These are phyloP conservation scores for Polyodon spathula DNA, from an alignment of 2,113 vertebrate species.

Conservation along the genomic window DNA sequence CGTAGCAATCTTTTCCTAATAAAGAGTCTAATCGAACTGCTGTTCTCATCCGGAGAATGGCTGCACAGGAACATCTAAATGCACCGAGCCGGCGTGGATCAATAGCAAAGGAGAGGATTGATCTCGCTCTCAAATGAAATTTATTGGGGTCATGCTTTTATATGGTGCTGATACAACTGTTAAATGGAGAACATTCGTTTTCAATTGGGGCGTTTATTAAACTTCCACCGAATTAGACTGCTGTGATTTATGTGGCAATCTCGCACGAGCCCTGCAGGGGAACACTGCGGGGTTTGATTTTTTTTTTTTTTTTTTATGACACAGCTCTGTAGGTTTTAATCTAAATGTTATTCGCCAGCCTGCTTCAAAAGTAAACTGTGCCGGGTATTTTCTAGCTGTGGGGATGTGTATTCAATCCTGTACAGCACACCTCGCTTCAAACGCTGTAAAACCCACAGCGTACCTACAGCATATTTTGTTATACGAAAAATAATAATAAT, in stretches of 20 bases:
- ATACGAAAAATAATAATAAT: too few species aligned
- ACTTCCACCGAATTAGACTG: slow-evolving; percentile 69
- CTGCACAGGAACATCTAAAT: slow-evolving; percentile 44
- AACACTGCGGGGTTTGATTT: too few species aligned
- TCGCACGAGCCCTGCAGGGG: slow-evolving; percentile 51
- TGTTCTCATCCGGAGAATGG: slow-evolving; percentile 60
- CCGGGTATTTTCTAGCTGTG: slow-evolving; percentile 8
- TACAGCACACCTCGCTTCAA: too few species aligned
- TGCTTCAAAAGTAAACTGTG: slow-evolving; percentile 18
- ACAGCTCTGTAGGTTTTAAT: slow-evolving; percentile 56
- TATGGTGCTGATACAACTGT: slow-evolving; percentile 81
- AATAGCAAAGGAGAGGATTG: slow-evolving; percentile 75
- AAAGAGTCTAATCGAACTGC: slow-evolving; percentile 79
- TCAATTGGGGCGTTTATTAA: slow-evolving; percentile 78
- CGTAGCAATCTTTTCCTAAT: slow-evolving; percentile 73
- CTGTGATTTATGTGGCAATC: slow-evolving; percentile 71
- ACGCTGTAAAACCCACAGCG: too few species aligned
- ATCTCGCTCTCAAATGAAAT: slow-evolving; percentile 84
- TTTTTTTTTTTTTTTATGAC: slow-evolving; percentile 43
- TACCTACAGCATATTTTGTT: too few species aligned
- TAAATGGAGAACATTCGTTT: slow-evolving; percentile 85
- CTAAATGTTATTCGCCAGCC: slow-evolving; percentile 39
- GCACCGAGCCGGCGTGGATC: slow-evolving; percentile 56
- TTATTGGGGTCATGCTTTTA: slow-evolving; percentile 89
- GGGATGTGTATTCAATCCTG: too few species aligned